Conservation (phyloP, 2,113 vertebrate genomes). For the Chloropsis hardwickii region DNA sequence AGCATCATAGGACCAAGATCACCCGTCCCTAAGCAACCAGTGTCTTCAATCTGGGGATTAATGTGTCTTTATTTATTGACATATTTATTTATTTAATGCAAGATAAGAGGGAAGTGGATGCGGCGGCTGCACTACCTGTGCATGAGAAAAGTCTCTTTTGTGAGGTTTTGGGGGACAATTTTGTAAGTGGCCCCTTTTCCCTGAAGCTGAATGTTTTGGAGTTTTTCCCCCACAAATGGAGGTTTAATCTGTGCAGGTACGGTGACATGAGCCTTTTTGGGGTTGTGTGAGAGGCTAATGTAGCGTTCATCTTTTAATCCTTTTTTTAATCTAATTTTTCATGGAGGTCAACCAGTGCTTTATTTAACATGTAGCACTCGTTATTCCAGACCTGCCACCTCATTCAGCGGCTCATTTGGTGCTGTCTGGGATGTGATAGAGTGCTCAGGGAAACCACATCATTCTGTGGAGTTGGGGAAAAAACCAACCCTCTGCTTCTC, state of each 20-base stretch:
- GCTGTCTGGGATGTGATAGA: not conserved
- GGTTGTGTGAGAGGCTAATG: not conserved
- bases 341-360: slow-evolving; percentile 9
- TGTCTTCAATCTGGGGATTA: not conserved
- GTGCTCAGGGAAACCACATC: not conserved
- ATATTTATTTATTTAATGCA: not conserved
- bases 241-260: not conserved
- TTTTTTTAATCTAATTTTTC: slow-evolving; percentile 40
- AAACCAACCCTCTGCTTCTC: not conserved
- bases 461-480: not conserved
- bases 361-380: not conserved
- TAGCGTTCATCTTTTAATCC: not conserved
- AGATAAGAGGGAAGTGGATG: not conserved
- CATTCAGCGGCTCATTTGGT: not conserved
- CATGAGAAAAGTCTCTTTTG: not conserved
- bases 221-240: not conserved
- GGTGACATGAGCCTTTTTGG: not conserved
- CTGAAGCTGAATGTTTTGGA: not conserved
- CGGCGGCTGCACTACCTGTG: fast-evolving
- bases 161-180: not conserved
- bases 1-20: fast-evolving
- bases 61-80: not conserved
- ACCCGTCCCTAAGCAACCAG: not conserved
- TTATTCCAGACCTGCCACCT: not conserved
- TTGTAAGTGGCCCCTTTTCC: not conserved